A percentile compares a stretch with the other conserved stretches of the same genome.
These are phyloP conservation scores for Cylloceria caligata DNA, from an alignment of 2,888 invertebrate genomes.

Conservation along the genomic window DNA sequence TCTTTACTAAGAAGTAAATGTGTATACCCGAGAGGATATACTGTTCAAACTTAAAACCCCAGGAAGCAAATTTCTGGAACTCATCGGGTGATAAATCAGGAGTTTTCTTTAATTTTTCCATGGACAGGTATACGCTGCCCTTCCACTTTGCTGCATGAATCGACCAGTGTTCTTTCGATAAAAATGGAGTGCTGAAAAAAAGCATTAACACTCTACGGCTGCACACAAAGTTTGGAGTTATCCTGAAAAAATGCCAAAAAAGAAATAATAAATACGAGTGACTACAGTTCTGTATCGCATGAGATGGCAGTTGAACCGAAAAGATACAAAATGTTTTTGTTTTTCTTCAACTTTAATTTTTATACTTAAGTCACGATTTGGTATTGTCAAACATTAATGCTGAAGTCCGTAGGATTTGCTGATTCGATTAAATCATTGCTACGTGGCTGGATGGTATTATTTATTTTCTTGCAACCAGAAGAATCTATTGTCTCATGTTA, in stretches of 20 bases:
- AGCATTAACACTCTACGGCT: slow-evolving; percentile 90
- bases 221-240: slow-evolving; percentile 87
- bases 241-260: slow-evolving; percentile 61
- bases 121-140: slow-evolving; percentile 90
- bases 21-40: slow-evolving; percentile 88
- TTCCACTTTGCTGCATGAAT: slow-evolving; percentile 88
- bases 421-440: too few relatives aligned
- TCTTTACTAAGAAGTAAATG: not conserved
- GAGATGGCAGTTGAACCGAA: too few relatives aligned
- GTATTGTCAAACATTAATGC: too few relatives aligned
- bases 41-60: slow-evolving; percentile 93
- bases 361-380: too few relatives aligned
- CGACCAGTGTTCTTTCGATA: slow-evolving; percentile 89
- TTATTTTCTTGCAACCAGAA: too few relatives aligned
- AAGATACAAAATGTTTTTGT: too few relatives aligned
- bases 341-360: too few relatives aligned
- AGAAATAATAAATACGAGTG: too few relatives aligned
- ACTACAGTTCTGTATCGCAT: too few relatives aligned
- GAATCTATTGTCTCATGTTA: too few relatives aligned
- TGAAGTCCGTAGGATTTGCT: too few relatives aligned
- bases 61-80: slow-evolving; percentile 87
- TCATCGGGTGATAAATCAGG: slow-evolving; percentile 81
- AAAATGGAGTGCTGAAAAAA: slow-evolving; percentile 90
- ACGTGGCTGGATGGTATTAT: too few relatives aligned
- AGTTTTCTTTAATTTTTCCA: slow-evolving; percentile 82